Base-by-base conservation (phyloP, 1,140 invertebrate genomes). In the Adelges cooleyi region DNA sequence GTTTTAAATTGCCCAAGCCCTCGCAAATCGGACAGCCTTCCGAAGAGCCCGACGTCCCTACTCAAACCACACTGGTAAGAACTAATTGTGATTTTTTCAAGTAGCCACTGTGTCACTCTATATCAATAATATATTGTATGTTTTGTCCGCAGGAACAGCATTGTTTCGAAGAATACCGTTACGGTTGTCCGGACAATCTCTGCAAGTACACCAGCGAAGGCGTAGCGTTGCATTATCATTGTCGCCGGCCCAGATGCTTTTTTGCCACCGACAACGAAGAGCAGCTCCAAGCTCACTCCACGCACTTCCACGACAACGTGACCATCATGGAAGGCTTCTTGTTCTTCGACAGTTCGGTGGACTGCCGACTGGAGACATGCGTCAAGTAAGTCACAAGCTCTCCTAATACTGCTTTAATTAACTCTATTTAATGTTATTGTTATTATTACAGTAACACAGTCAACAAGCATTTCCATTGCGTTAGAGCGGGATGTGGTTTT, bases 1-100 rank as follows among this genome's bases (percentile, higher is more conserved):
- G 89, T 69, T 94, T 93, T 73, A 94, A 94, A 74, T 77, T 94
- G 65, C 90, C 90, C 18, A 91, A 92, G 76, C 81, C 81, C 2
- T 68, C 54, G 42, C 66, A 72, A 13, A 17, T 42, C 13, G 56
- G 56, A 33, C 56, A 62, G 17, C 56, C 22, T n/a, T 46, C 56
- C 25, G 56, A 62, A 48, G 56, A 62, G 10, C 40, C 42, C 11
- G 56, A 62, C 25, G 66, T 72, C 71, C 8, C 73, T 74, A 68
- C 70, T 74, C 5, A 77, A 77, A 62, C 56, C 23, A 62, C 56
- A 3, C 56, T 62, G 40, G 56, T 62, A 62, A 62, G 22, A 44
- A 33, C n/a, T n/a, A n/a, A n/a, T n/a, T n/a, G n/a, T n/a, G n/a
- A n/a, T n/a, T n/a, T n/a, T n/a, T n/a, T n/a, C n/a, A n/a, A n/a